Conservation (phyloP, 1,140 invertebrate genomes). For the Thrips palmi region DNA sequence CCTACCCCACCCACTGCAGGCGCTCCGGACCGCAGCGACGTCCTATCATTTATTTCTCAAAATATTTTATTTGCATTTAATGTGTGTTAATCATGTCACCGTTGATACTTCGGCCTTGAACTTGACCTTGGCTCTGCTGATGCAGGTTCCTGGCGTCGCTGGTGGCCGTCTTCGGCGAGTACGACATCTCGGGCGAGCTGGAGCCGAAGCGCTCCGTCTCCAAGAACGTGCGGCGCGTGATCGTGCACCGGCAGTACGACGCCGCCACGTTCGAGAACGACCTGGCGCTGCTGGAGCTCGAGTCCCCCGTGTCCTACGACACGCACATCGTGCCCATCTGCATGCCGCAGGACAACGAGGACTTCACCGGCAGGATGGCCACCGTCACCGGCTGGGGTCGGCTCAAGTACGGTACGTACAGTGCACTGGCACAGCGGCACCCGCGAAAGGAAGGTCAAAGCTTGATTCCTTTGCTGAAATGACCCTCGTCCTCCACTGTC, state of each 20-base stretch:
- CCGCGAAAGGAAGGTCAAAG: not conserved
- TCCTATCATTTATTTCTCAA: no score
- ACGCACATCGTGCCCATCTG: constrained; percentile 84
- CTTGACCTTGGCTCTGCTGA: no score
- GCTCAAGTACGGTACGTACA: constrained; percentile 34
- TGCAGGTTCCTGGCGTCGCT: constrained; percentile 70
- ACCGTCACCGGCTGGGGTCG: constrained; percentile 64
- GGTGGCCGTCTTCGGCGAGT: constrained; percentile 78
- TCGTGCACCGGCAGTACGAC: constrained; percentile 76
- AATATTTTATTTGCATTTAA: no score
- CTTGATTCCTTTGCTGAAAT: not conserved
- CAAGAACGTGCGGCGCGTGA: constrained; percentile 69
- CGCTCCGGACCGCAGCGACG: no score
- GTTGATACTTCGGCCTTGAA: no score
- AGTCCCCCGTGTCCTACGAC: constrained; percentile 65
- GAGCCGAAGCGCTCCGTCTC: constrained; percentile 56
- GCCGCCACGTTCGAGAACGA: constrained; percentile 82
- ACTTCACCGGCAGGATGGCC: constrained; percentile 65
- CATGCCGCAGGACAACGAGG: constrained; percentile 61
- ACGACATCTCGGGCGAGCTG: constrained; percentile 66
- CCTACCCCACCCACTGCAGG: no score
- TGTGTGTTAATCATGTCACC: no score
- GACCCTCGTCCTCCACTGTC: constrained; percentile 8
- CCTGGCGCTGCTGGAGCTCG: constrained; percentile 66
- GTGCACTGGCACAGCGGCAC: not conserved